A percentile compares a stretch with the other conserved stretches of the same genome.
Evolutionary conservation across 2,888 invertebrate species (phyloP).

Genomic region (Agelastica alni): DNA sequence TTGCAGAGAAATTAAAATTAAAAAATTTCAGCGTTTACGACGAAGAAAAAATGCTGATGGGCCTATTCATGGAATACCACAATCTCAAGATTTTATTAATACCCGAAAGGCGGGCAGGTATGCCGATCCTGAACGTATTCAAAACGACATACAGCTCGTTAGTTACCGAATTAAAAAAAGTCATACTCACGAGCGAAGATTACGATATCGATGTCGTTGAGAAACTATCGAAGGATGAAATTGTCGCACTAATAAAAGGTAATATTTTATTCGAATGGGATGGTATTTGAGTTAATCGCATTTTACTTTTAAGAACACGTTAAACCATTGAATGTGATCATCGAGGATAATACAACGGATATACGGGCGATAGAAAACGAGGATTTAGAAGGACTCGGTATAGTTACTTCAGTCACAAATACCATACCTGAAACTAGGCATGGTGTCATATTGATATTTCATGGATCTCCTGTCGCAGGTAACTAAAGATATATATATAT

Average conservation of each 20-base stretch:
- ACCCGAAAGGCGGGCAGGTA: constrained; percentile 51
- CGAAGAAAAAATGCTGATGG: constrained; percentile 50
- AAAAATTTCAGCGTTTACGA: constrained; percentile 47
- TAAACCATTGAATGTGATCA: constrained; percentile 18
- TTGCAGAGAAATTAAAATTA: too few species aligned
- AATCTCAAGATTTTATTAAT: constrained; percentile 51
- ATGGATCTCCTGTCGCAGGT: constrained; percentile 52
- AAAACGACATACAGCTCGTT: constrained; percentile 48
- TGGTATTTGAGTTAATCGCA: too few species aligned
- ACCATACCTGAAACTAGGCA: constrained; percentile 31
- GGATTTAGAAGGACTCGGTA: constrained; percentile 17
- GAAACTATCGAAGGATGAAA: constrained; percentile 25
- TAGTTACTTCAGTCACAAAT: constrained; percentile 27
- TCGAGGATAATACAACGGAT: constrained; percentile 24
- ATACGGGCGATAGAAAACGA: constrained; percentile 9
- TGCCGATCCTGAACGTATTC: constrained; percentile 46
- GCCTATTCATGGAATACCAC: constrained; percentile 52
- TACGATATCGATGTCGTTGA: constrained; percentile 23
- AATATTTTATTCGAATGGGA: too few species aligned
- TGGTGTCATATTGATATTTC: constrained; percentile 56
- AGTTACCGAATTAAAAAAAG: constrained; percentile 31
- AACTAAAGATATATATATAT: too few species aligned
- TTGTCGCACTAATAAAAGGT: constrained; percentile 30
- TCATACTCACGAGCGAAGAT: constrained; percentile 11
- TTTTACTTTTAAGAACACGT: constrained; percentile 30